Conservation (phyloP, 1,140 invertebrate genomes). For the Drosophila lini region DNA sequence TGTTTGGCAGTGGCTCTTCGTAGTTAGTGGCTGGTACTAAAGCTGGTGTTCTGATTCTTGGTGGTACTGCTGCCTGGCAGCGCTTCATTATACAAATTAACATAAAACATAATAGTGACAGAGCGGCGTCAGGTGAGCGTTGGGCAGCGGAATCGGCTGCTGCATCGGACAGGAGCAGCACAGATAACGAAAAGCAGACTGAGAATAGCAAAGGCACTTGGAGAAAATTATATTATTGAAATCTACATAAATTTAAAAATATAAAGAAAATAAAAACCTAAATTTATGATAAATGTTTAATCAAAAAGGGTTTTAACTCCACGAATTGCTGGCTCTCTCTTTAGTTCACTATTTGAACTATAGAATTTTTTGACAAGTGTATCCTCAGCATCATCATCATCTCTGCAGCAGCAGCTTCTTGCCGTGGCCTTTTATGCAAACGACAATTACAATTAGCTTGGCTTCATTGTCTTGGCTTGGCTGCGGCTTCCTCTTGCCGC, state of each 20-base stretch:
- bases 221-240: too few relatives aligned
- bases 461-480: constrained; percentile 73
- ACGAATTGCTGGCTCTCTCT: background rate
- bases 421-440: constrained; percentile 76
- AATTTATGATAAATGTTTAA: fast-evolving
- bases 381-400: constrained; percentile 28
- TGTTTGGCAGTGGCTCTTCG: constrained; percentile 23
- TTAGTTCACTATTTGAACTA: too few relatives aligned
- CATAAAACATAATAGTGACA: constrained; percentile 80
- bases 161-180: constrained; percentile 38
- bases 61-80: constrained; percentile 38
- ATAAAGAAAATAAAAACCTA: too few relatives aligned
- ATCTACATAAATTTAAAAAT: too few relatives aligned
- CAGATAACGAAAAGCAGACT: constrained; percentile 31
- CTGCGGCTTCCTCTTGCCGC: constrained; percentile 73
- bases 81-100: constrained; percentile 81
- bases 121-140: constrained; percentile 68
- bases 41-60: constrained; percentile 43
- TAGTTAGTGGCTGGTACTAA: constrained; percentile 9
- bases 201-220: constrained; percentile 14
- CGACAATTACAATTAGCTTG: constrained; percentile 81
- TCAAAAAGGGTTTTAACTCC: too few relatives aligned
- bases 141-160: constrained; percentile 26
- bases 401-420: constrained; percentile 47
- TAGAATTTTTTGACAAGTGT: background rate